Percentiles rank a stretch among this genome's conserved stretches.
Evolutionary conservation across 2,113 vertebrate species (phyloP).

Genomic region (Eleginops maclovinus): DNA sequence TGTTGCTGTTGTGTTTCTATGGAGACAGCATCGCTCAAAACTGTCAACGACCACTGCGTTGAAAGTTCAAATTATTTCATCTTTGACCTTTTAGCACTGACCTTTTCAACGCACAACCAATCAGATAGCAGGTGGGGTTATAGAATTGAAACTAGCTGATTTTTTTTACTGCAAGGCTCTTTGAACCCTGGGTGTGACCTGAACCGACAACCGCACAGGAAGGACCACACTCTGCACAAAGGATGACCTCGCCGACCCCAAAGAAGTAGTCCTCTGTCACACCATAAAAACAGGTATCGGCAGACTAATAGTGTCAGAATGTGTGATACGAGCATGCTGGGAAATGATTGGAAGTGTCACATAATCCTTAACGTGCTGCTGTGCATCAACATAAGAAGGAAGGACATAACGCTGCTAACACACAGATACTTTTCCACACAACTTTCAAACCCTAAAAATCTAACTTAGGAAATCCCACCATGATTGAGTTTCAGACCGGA

Average conservation of each 20-base stretch:
- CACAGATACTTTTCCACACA: too few relatives aligned
- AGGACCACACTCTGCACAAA: not conserved
- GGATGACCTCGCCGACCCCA: slow-evolving; percentile 12
- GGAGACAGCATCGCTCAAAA: not conserved
- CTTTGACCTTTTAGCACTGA: too few relatives aligned
- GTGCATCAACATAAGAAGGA: not conserved
- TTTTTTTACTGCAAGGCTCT: too few relatives aligned
- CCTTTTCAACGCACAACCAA: too few relatives aligned
- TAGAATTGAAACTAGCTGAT: too few relatives aligned
- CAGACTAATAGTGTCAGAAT: not conserved
- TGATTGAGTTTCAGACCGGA: too few relatives aligned
- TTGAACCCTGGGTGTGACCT: slow-evolving; percentile 1
- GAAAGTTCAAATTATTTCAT: too few relatives aligned
- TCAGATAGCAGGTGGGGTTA: too few relatives aligned
- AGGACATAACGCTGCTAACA: not conserved
- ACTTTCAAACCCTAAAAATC: too few relatives aligned
- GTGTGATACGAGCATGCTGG: slow-evolving; percentile 6
- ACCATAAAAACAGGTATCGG: not conserved
- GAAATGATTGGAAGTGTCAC: not conserved
- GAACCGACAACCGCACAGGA: not conserved
- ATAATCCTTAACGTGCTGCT: slow-evolving; percentile 11
- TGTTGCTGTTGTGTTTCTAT: too few relatives aligned
- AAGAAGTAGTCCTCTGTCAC: not conserved
- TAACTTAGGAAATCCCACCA: too few relatives aligned
- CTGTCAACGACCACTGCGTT: too few relatives aligned